A percentile compares a stretch with the other conserved stretches of the same genome.
These are phyloP conservation scores for Hydrotaea diabolus DNA, from an alignment of 2,888 invertebrate species.

Conservation along the genomic window DNA sequence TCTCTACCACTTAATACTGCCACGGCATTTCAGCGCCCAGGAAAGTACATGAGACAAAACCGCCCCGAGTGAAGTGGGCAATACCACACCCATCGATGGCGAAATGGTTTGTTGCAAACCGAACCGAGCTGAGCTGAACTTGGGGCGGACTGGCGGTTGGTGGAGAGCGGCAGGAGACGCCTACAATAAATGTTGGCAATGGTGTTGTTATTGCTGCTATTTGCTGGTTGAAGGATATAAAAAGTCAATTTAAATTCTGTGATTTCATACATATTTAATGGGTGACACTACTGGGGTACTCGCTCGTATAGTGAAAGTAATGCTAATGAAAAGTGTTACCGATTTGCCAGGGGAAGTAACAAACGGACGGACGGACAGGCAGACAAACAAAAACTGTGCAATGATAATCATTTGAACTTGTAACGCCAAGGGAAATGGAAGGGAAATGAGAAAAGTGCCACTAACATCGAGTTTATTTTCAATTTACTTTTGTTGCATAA, in stretches of 20 bases:
- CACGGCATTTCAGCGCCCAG: neutral
- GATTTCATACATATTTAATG: slow-evolving; percentile 22
- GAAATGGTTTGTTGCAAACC: neutral
- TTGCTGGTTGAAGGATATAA: neutral
- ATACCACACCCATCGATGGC: neutral
- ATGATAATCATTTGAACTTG: neutral
- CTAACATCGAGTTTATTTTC: no score
- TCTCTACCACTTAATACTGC: neutral
- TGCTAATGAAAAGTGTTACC: slow-evolving; percentile 25
- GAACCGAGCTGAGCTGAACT: neutral
- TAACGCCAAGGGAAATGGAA: neutral
- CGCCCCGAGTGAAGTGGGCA: neutral
- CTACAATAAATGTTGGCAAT: neutral
- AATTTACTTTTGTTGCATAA: no score
- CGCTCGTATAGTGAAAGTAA: neutral
- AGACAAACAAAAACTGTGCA: neutral
- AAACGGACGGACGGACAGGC: no score
- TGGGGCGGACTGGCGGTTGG: neutral
- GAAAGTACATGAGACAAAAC: no score
- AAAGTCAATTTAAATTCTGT: slow-evolving; percentile 11
- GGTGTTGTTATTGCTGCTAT: neutral
- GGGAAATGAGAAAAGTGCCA: neutral
- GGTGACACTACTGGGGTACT: neutral
- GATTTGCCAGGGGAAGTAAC: neutral
- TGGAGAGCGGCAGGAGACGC: neutral